phyloP scores from a whole-genome alignment of 1,140 invertebrate species.

The Drosophila santomea region DNA sequence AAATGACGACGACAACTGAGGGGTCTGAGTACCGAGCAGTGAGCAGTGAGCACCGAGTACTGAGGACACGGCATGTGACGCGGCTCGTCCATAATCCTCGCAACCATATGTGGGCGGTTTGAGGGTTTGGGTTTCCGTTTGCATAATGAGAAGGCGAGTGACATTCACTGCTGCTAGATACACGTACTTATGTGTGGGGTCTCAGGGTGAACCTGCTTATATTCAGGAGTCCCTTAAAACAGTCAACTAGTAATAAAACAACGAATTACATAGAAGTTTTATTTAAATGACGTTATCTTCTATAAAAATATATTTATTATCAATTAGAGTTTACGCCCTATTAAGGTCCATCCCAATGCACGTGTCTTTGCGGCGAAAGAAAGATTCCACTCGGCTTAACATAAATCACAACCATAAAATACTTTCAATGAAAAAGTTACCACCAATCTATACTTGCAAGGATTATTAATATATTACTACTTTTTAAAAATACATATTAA shows the following conservation, averaged over 20 bases:
- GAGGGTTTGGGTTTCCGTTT: conserved; percentile 14
- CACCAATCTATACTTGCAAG: too few species aligned
- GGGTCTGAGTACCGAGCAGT: not conserved
- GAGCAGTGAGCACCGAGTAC: not conserved
- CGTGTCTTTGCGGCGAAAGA: not conserved
- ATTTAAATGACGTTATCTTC: too few species aligned
- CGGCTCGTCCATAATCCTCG: conserved; percentile 33
- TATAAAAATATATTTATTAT: too few species aligned
- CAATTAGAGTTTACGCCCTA: too few species aligned
- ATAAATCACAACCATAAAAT: too few species aligned
- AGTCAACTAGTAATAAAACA: not conserved
- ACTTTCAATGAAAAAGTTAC: too few species aligned
- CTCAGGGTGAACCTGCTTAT: not conserved
- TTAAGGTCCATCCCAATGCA: not conserved
- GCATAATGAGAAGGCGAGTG: conserved; percentile 40
- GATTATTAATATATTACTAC: too few species aligned
- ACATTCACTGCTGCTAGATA: conserved; percentile 8
- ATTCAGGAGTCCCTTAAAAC: too few species aligned
- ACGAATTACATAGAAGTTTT: too few species aligned
- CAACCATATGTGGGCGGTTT: conserved; percentile 15
- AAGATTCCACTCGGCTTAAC: not conserved
- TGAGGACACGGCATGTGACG: conserved; percentile 16
- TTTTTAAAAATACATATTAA: too few species aligned
- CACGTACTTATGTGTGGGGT: conserved; percentile 1
- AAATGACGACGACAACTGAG: conserved; percentile 20